Conservation (phyloP, 1,140 invertebrate genomes). For the Aphis craccivora region DNA sequence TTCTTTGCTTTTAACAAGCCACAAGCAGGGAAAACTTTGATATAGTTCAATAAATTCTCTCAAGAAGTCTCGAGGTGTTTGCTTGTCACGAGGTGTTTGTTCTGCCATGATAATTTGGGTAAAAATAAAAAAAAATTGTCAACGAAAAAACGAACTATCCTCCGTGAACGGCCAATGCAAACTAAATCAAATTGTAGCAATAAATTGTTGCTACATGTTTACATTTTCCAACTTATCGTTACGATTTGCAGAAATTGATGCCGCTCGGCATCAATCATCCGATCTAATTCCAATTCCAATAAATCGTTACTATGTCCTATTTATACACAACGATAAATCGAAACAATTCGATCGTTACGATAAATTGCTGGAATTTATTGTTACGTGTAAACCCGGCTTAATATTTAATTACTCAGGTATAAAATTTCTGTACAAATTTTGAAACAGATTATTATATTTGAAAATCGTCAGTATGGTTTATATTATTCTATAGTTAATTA, state of each 20-base stretch:
- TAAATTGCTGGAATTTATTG: slow-evolving; percentile 57
- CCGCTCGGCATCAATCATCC: slow-evolving; percentile 39
- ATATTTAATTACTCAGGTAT: no score
- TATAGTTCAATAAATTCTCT: slow-evolving; percentile 57
- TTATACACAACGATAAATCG: slow-evolving; percentile 55
- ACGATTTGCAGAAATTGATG: slow-evolving; percentile 58
- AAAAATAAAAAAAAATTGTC: slow-evolving; percentile 14
- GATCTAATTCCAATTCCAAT: slow-evolving; percentile 57
- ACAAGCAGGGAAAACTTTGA: slow-evolving; percentile 49
- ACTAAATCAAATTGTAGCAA: slow-evolving; percentile 61
- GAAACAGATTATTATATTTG: no score
- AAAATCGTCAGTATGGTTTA: no score
- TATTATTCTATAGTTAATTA: no score
- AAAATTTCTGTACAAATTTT: no score
- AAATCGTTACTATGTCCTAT: slow-evolving; percentile 57
- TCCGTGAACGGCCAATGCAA: slow-evolving; percentile 26
- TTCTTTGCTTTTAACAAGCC: slow-evolving; percentile 54
- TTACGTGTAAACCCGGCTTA: background rate
- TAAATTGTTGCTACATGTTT: slow-evolving; percentile 50
- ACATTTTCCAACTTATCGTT: slow-evolving; percentile 47
- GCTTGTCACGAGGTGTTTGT: background rate
- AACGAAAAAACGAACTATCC: slow-evolving; percentile 29
- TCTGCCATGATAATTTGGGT: background rate
- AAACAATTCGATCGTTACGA: slow-evolving; percentile 50
- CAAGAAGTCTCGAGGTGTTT: slow-evolving; percentile 40